A percentile compares a stretch with the other conserved stretches of the same genome.
These are phyloP conservation scores for Epizoanthus rinbou DNA, from an alignment of 92 coral and sea anemone species.

Conservation along the genomic window DNA sequence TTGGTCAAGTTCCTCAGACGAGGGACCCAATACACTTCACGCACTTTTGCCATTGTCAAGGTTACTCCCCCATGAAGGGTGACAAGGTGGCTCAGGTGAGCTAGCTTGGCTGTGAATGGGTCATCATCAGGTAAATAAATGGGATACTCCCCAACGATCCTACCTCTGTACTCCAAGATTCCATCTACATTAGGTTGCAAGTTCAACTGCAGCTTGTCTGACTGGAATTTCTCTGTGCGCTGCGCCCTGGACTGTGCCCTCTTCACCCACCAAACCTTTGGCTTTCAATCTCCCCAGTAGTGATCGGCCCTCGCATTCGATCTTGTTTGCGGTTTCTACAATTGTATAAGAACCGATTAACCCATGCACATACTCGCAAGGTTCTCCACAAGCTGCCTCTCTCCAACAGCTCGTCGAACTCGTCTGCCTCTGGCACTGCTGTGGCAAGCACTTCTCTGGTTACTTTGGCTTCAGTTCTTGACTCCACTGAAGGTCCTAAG, in stretches of 20 bases:
- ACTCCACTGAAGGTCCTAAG: constrained; percentile 12
- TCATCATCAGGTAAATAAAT: constrained; percentile 18
- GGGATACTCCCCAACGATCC: not conserved
- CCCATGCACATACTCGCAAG: not conserved
- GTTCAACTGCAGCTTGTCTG: constrained; percentile 24
- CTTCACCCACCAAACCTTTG: constrained; percentile 50
- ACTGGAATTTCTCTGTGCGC: not conserved
- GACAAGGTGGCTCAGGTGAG: not conserved
- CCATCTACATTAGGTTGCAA: constrained; percentile 1
- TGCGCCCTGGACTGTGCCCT: constrained; percentile 29
- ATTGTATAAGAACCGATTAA: no score
- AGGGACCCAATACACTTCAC: constrained; percentile 10
- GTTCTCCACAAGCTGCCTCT: constrained; percentile 37
- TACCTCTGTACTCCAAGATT: constrained; percentile 3
- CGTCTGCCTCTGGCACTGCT: constrained; percentile 36
- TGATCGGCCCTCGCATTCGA: constrained; percentile 4
- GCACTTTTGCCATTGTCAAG: not conserved
- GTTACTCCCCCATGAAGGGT: constrained; percentile 23
- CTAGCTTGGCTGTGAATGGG: constrained; percentile 23
- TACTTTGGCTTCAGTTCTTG: constrained; percentile 43
- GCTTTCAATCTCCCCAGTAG: constrained; percentile 39
- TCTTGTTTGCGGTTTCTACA: not conserved
- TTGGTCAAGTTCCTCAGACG: constrained; percentile 5
- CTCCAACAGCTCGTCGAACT: constrained; percentile 41
- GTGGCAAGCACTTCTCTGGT: constrained; percentile 41